Base-by-base conservation (phyloP, 37 sponge, comb jelly and placozoan genomes). In the Mnemiopsis leidyi region DNA sequence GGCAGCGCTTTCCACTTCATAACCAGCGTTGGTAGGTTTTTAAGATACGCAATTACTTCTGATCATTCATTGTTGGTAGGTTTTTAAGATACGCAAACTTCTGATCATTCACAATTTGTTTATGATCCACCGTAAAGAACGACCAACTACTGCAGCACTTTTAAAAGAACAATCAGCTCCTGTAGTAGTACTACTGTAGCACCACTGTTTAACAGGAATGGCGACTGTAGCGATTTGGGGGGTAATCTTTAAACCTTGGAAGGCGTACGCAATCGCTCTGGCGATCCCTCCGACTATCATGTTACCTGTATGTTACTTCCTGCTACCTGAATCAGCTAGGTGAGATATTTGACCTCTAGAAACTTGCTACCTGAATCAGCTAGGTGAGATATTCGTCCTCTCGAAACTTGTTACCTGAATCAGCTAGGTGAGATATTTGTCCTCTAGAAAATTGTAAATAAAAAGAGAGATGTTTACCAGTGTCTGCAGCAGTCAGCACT, bases 351-450 rank as follows among this genome's bases (percentile, higher is more conserved):
- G 5, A 48, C 61, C n/a, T n/a, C n/a, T n/a, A n/a, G n/a, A n/a
- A n/a, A n/a, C n/a, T n/a, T n/a, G n/a, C 33, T 40, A n/a, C 90
- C 90, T 39, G 90, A 85, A 26, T 85, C 90, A 39, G 38, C 90
- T 3, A 85, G 90, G 90, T 85, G 25, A 38, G 35, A 39, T 28
- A 33, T 82, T 71, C 13, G 5, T 18, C 61, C n/a, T n/a, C n/a
- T n/a, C n/a, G n/a, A n/a, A n/a, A n/a, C 90, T 9, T 85, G 24
- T 23, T 40, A n/a, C 90, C 90, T 39, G 90, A 85, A 26, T 85
- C 90, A 39, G 38, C 90, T 3, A 85, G 90, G 90, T 85, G 25
- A 38, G 35, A 39, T 28, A 33, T 82, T 71, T 48, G 5, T 18
- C 61, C n/a, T n/a, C n/a, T n/a, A n/a, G n/a, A n/a, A n/a, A n/a